Evolutionary conservation across 2,888 invertebrate species (phyloP).

Genomic region (Phaedon cochleariae): DNA sequence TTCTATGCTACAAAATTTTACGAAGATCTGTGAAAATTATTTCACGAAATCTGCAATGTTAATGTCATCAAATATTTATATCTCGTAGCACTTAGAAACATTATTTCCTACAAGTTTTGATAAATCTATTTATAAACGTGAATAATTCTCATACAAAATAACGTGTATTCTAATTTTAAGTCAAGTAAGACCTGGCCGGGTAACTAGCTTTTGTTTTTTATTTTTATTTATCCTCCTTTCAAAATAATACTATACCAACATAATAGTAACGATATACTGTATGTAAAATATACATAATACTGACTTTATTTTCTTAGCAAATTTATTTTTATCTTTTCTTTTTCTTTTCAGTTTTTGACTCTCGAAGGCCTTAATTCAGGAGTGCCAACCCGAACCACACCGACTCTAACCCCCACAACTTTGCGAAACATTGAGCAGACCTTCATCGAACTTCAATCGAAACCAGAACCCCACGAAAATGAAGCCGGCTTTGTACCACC

Average conservation of each 20-base stretch:
- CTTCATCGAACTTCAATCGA: slow-evolving; percentile 85
- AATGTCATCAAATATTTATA: slow-evolving; percentile 17
- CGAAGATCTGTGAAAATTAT: not conserved
- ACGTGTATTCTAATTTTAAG: slow-evolving; percentile 15
- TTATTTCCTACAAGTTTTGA: slow-evolving; percentile 34
- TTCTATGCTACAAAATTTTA: not conserved
- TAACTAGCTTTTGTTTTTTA: slow-evolving; percentile 17
- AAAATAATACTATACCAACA: not conserved
- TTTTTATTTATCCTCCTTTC: slow-evolving; percentile 2
- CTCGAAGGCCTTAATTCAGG: slow-evolving; percentile 88
- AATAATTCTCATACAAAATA: slow-evolving; percentile 27
- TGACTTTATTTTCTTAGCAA: too few species aligned
- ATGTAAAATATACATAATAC: too few species aligned
- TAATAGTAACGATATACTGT: too few species aligned
- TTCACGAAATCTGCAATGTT: not conserved
- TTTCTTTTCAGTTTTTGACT: slow-evolving; percentile 77
- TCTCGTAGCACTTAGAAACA: slow-evolving; percentile 7
- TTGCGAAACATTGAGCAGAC: slow-evolving; percentile 91
- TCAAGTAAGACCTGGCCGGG: not conserved
- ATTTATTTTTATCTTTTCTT: too few species aligned
- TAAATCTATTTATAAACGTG: slow-evolving; percentile 34
- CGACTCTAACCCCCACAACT: slow-evolving; percentile 93
- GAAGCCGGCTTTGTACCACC: slow-evolving; percentile 96
- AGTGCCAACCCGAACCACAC: slow-evolving; percentile 91
- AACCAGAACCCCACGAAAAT: slow-evolving; percentile 76